phyloP scores from a whole-genome alignment of 2,888 invertebrate species.

The Matsumyia berberina region DNA sequence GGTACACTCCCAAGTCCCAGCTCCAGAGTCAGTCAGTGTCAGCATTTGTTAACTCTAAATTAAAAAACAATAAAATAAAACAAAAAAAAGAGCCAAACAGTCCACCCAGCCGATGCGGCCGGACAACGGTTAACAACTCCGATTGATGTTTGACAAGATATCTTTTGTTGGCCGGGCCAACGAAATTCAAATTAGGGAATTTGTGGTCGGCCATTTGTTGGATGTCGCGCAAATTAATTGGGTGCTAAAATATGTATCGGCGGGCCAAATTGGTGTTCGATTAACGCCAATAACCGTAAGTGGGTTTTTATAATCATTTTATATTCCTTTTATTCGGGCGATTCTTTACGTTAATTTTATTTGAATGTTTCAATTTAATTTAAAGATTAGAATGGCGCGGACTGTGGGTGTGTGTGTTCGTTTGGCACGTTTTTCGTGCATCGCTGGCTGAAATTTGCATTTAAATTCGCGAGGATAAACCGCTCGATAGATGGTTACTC shows the following conservation, averaged over 20 bases:
- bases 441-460: conserved; percentile 39
- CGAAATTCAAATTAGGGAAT: conserved; percentile 56
- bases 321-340: conserved; percentile 36
- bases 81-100: background rate
- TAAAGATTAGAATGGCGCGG: conserved; percentile 17
- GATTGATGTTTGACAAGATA: conserved; percentile 63
- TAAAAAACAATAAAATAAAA: conserved; percentile 41
- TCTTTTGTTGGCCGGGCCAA: conserved; percentile 42
- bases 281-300: conserved; percentile 68
- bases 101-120: background rate
- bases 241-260: conserved; percentile 70
- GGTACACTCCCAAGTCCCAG: conserved; percentile 42
- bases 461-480: conserved; percentile 34
- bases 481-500: conserved; percentile 11
- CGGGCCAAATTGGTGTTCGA: conserved; percentile 65
- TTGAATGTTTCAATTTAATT: conserved; percentile 64
- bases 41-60: conserved; percentile 49
- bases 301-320: conserved; percentile 56
- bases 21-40: background rate
- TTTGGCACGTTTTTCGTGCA: conserved; percentile 2
- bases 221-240: conserved; percentile 69
- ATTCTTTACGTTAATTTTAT: conserved; percentile 45
- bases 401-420: background rate
- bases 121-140: conserved; percentile 28
- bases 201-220: conserved; percentile 62